Evolutionary conservation across 2,113 vertebrate species (phyloP), one percentile per base, ranked within the genome.

Genomic region (Notechis scutatus): DNA sequence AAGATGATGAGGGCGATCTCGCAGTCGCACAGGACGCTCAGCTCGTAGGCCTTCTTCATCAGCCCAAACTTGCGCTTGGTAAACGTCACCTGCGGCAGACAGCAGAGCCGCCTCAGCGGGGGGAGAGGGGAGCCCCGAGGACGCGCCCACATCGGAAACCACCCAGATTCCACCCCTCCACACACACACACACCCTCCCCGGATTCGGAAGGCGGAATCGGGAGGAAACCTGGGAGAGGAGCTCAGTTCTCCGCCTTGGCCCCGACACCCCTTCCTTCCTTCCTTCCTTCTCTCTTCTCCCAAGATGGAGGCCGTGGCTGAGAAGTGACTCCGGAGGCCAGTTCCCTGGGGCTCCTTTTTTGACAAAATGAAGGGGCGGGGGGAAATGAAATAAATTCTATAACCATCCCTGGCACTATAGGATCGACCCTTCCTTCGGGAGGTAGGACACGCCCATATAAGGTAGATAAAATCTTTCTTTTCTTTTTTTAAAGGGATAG

Each of bases 31-130:
- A 97, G 95, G 56, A 97, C 97, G 0, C 99, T 99, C 97, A 99
- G 98, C 97, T 99, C 99, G 0, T 99, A 99, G 0, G 99, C 99
- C 92, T 99, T 99, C 98, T 99, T 99, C 99, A 99, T 99, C 97
- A 99, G 96, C n/a, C 99, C 99, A 0, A 99, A 99, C 96, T 99
- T 99, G 26, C 99, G 96, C 94, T 98, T 97, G 88, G 97, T 98
- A 97, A 98, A 98, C 0, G 98, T 98, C 94, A 98, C 97, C 97
- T 98, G 96, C 0, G 52, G 26, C 4, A 11, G 34, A 11, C 23
- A 26, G 52, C 3, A 1, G 26, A 1, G 26, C 4, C 24, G 6
- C 10, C 1, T 18, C 0, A 0, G 4, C 92, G 10, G 10, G 89
- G 42, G 39, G 85, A 87, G 74, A 14, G 24, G n/a, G 3, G 8